phyloP scores from a whole-genome alignment of 1,140 invertebrate genomes.

The Drosophila mayri region DNA sequence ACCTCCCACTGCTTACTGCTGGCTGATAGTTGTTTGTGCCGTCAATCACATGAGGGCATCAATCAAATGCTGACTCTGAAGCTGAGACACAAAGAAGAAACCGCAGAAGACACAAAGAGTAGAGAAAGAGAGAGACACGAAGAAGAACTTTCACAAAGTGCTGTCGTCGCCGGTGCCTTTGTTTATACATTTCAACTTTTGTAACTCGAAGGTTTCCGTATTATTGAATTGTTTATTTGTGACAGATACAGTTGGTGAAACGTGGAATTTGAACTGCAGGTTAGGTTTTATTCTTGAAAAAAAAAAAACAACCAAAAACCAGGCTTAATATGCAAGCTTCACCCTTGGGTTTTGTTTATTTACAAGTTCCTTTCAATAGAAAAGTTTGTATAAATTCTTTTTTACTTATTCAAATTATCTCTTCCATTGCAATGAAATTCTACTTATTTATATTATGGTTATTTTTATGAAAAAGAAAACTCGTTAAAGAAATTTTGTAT shows the following conservation, averaged over 20 bases:
- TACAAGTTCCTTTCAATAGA: background rate
- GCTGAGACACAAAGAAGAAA: slow-evolving; percentile 55
- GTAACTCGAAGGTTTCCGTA: slow-evolving; percentile 4
- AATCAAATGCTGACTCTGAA: slow-evolving; percentile 62
- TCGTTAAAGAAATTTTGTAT: background rate
- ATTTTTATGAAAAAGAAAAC: background rate
- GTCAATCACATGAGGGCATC: slow-evolving; percentile 67
- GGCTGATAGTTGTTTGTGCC: slow-evolving; percentile 20
- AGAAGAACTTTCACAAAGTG: slow-evolving; percentile 41
- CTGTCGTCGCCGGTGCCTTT: slow-evolving; percentile 8
- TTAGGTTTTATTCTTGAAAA: background rate
- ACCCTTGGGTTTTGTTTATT: background rate
- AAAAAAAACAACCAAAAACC: background rate
- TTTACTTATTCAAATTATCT: background rate
- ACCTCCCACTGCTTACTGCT: background rate
- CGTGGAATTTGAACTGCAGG: slow-evolving; percentile 7
- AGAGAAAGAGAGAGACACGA: slow-evolving; percentile 6
- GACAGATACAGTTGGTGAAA: slow-evolving; percentile 6
- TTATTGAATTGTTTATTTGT: slow-evolving; percentile 8
- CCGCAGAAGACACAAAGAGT: slow-evolving; percentile 14
- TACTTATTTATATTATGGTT: background rate
- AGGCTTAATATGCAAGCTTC: background rate
- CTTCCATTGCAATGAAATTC: background rate
- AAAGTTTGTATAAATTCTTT: background rate
- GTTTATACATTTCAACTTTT: slow-evolving; percentile 32